These are phyloP conservation scores for Sphinx pinastri DNA, from an alignment of 2,888 invertebrate species.

Conservation along the genomic window DNA sequence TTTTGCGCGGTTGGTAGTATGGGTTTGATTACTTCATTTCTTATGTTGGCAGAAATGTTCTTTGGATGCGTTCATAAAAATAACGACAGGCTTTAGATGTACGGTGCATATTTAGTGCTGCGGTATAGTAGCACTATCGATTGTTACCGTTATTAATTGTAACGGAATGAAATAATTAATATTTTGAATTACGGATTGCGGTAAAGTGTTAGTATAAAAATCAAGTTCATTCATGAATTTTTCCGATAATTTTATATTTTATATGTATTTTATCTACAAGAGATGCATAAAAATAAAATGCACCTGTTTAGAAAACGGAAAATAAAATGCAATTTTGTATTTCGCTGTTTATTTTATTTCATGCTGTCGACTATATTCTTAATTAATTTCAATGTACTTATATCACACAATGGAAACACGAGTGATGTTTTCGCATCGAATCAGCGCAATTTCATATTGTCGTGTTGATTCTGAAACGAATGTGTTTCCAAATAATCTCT, in stretches of 20 bases:
- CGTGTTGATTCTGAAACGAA: conserved; percentile 43
- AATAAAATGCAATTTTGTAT: conserved; percentile 37
- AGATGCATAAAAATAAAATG: no score
- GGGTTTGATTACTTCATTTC: conserved; percentile 37
- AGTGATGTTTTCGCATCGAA: conserved; percentile 52
- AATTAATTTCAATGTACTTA: conserved; percentile 75
- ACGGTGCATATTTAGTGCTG: neutral
- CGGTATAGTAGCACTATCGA: no score
- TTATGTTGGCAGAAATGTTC: conserved; percentile 49
- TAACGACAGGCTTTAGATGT: neutral
- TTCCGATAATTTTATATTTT: neutral
- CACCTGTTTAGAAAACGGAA: neutral
- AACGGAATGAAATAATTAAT: neutral
- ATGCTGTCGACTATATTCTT: conserved; percentile 81
- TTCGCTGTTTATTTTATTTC: conserved; percentile 55
- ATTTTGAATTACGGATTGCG: neutral
- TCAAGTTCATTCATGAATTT: no score
- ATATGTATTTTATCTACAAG: neutral
- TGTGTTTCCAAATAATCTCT: conserved; percentile 64
- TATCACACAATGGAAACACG: conserved; percentile 81
- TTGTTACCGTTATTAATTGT: no score
- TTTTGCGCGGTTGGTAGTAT: conserved; percentile 59
- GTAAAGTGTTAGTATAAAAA: neutral
- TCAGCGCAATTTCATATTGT: conserved; percentile 43
- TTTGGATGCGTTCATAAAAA: conserved; percentile 52